Base-by-base conservation (phyloP, 2,113 vertebrate species). In the Diadophis punctatus region DNA sequence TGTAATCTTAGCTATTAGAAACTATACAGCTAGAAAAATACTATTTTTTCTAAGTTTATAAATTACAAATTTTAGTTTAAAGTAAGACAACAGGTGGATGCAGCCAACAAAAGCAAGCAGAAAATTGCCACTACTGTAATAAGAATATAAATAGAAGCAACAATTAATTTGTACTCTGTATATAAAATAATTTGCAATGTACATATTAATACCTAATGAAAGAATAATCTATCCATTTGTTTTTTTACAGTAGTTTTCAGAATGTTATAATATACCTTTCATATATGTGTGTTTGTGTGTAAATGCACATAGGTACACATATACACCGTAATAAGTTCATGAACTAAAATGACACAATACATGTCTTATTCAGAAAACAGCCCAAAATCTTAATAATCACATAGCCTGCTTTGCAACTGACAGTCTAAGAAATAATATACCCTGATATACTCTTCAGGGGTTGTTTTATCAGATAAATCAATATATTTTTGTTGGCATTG, bases 401-500 rank as follows among this genome's bases (percentile, higher is more conserved):
- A 88, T 90, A 95, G 93, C 39, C 88, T 12, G 0, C 90, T 93
- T 94, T 94, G 48, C n/a, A 94, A 43, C 8, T 95, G 94, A 96
- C 48, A 95, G 25, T n/a, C 7, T 93, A 91, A 93, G 58, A 92
- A 96, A 96, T 96, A 97, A 97, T 58, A 95, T 91, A 85, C 80
- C 90, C 92, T 89, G 30, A 92, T 95, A 96, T 90, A 96, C 91
- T 96, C 91, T 95, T 88, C 94, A 94, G 34, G 90, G 90, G 56
- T 85, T 96, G n/a, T 87, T 96, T 55, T 88, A 68, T 58, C 23
- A 95, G 52, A 94, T 93, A 97, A 96, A 96, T 84, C 46, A 96
- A 94, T 93, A 95, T n/a, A 93, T 68, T 92, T 91, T 91, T 93
- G 68, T 51, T 90, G 93, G 94, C 91, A 92, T 0, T 90, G 20